Conservation (phyloP, 2,888 invertebrate species). For the Drosophila emarginata region DNA sequence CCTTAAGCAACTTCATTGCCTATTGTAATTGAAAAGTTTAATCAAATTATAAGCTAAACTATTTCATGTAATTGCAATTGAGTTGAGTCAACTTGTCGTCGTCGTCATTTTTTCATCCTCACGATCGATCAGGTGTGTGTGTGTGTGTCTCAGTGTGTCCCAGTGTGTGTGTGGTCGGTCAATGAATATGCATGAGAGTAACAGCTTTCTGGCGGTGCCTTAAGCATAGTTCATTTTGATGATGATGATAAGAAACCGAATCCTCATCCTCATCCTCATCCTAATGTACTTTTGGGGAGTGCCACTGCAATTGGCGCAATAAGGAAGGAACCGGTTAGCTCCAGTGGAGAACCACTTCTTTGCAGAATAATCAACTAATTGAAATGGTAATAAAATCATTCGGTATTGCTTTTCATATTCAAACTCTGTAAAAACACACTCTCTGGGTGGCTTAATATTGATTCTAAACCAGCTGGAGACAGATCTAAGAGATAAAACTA, state of each 20-base stretch:
- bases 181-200: constrained; percentile 68
- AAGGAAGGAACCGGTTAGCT: no score
- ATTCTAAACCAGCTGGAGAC: no score
- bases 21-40: constrained; percentile 76
- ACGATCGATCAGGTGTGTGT: neutral
- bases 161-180: constrained; percentile 59
- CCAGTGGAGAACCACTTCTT: no score
- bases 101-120: constrained; percentile 11
- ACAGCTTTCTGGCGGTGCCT: constrained; percentile 8
- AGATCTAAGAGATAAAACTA: no score
- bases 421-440: no score
- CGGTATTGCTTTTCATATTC: no score
- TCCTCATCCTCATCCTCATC: neutral
- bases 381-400: no score
- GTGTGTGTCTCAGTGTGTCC: no score
- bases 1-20: constrained; percentile 69
- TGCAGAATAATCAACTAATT: no score
- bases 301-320: neutral
- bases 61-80: constrained; percentile 72
- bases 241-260: neutral
- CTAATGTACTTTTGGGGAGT: neutral
- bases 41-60: constrained; percentile 72
- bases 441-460: no score
- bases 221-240: constrained; percentile 1
- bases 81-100: constrained; percentile 44